Evolutionary conservation across 1,140 invertebrate species (phyloP), one percentile per base, ranked within the genome.

Genomic region (Lutraria rhynchaena): DNA sequence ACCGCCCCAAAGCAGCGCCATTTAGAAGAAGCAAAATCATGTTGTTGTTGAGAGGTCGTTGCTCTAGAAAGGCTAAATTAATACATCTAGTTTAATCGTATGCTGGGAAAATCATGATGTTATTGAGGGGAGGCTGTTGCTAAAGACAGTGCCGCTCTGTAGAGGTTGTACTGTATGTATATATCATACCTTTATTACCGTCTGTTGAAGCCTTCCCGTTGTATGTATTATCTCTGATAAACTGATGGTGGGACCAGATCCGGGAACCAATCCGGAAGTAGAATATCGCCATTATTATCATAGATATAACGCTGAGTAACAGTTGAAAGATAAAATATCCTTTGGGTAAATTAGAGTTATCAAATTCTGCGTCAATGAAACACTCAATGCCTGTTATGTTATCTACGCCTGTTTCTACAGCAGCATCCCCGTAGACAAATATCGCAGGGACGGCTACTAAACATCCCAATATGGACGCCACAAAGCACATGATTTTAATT

Each of bases 151-250:
- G n/a, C n/a, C n/a, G n/a, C n/a, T n/a, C n/a, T n/a, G n/a, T n/a
- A n/a, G n/a, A n/a, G n/a, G n/a, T n/a, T n/a, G n/a, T n/a, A n/a
- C n/a, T n/a, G n/a, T n/a, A n/a, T n/a, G n/a, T n/a, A n/a, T n/a
- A n/a, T n/a, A 9, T 3, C 22, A 44, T 31, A 71, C 69, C 69
- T 53, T 71, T 71, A 57, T 57, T 57, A 1, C 33, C 53, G 17
- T 71, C 69, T 24, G 51, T 9, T 15, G 55, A 46, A 3, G 3
- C 22, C 22, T 61, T 44, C 11, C 55, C 24, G 22, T 46, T 75
- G 57, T 75, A 77, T 22, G 75, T 77, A 35, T 77, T 77, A 9
- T 77, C 75, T 44, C 75, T 29, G 33, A 77, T 77, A 67, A 77
- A 77, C 46, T 53, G 17, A 29, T 77, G 75, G 44, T 77, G 75